Conservation (phyloP, 2,888 invertebrate species). For the Drosophila mercatorum region DNA sequence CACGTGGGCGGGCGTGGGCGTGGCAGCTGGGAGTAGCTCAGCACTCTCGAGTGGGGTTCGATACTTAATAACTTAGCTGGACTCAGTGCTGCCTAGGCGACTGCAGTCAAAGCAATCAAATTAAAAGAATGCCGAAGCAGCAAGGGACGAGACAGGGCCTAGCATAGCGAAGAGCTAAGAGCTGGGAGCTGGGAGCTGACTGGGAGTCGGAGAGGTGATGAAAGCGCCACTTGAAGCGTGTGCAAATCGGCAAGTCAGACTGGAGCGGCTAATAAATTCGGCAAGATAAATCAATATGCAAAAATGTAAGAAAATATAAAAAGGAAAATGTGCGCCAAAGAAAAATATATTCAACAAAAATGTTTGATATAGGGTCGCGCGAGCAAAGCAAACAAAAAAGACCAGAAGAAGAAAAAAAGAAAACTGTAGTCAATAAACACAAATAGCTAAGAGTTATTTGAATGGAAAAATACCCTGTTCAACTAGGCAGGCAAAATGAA, state of each 20-base stretch:
- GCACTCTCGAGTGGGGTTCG: conserved; percentile 2
- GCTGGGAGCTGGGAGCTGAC: not conserved
- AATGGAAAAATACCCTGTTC: conserved; percentile 10
- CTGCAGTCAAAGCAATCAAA: conserved; percentile 71
- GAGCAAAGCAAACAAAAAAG: conserved; percentile 40
- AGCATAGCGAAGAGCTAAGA: too few species aligned
- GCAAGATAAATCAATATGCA: conserved; percentile 73
- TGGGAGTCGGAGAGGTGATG: conserved; percentile 34
- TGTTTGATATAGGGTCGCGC: conserved; percentile 32
- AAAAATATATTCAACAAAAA: conserved; percentile 22
- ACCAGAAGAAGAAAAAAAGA: not conserved
- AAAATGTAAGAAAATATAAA: conserved; percentile 29
- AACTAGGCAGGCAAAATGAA: not conserved
- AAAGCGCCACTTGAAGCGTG: conserved; percentile 65
- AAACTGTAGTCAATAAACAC: conserved; percentile 41
- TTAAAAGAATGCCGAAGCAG: conserved; percentile 59
- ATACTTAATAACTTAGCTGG: conserved; percentile 60
- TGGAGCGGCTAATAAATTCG: conserved; percentile 67
- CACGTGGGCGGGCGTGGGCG: not conserved
- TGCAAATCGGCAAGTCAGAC: conserved; percentile 61
- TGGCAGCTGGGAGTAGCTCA: not conserved
- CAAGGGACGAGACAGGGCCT: not conserved
- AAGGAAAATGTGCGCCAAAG: conserved; percentile 16
- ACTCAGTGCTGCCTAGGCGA: conserved; percentile 63
- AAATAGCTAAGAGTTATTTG: conserved; percentile 8